Conservation (phyloP, 2,113 vertebrate genomes). For the Crotophaga sulcirostris region DNA sequence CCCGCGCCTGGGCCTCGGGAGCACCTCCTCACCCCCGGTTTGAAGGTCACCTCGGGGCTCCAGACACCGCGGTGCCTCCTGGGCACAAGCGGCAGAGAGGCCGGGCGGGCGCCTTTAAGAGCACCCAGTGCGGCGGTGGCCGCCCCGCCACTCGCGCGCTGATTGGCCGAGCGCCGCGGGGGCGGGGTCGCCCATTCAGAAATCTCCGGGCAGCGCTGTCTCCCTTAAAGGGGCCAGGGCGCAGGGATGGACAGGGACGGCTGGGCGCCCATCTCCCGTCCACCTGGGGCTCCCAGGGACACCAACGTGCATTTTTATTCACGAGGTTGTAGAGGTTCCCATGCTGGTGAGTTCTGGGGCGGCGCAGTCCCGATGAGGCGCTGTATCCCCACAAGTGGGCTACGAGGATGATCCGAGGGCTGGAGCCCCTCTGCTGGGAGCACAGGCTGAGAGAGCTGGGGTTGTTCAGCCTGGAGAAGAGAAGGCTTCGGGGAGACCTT, state of each 20-base stretch:
- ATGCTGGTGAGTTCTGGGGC: background rate
- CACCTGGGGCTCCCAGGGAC: background rate
- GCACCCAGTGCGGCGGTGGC: background rate
- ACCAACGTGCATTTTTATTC: fast-evolving
- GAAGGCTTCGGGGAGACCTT: no score
- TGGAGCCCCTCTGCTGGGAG: no score
- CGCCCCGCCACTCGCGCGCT: background rate
- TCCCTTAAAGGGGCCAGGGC: background rate
- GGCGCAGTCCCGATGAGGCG: background rate
- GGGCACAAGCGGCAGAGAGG: fast-evolving
- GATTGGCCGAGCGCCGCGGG: background rate
- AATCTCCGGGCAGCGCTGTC: background rate
- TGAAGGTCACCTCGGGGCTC: background rate
- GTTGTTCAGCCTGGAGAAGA: no score
- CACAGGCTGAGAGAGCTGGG: no score
- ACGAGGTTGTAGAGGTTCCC: background rate
- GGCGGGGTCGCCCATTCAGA: conserved; percentile 32
- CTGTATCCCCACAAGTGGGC: no score
- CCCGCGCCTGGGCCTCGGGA: background rate
- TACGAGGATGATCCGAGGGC: no score
- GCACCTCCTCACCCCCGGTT: background rate
- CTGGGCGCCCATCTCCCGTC: fast-evolving
- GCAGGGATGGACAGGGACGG: fast-evolving
- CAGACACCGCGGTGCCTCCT: fast-evolving
- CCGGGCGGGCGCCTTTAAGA: background rate